Conservation (phyloP, 2,113 vertebrate species). For the Oncorhynchus masou region DNA sequence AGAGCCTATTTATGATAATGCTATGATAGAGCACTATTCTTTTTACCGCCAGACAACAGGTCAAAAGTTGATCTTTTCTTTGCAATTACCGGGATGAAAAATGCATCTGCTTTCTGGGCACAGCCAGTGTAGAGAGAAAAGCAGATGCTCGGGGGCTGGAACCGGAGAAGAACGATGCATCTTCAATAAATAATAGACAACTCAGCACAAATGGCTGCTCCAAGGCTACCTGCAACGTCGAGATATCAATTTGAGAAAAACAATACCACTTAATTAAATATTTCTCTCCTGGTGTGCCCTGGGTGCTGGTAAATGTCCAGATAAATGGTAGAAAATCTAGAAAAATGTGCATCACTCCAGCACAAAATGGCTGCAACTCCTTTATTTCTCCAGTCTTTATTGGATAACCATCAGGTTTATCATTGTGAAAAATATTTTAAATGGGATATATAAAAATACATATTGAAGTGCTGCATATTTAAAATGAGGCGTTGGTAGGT, state of each 20-base stretch:
- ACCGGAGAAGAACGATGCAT: not conserved
- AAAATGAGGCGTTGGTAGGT: not conserved
- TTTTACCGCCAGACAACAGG: not conserved
- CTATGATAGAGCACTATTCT: not conserved
- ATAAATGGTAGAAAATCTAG: slow-evolving; percentile 4
- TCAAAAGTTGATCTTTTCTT: not conserved
- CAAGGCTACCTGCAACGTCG: slow-evolving; percentile 6
- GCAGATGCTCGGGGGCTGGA: not conserved
- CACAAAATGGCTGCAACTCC: not conserved
- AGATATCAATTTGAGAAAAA: slow-evolving; percentile 11
- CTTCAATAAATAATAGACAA: slow-evolving; percentile 19
- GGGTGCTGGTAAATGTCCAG: slow-evolving; percentile 4
- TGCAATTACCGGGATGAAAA: not conserved
- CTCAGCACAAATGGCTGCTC: not conserved
- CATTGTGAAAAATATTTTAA: no score
- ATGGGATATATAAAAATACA: no score
- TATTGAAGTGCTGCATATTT: not conserved
- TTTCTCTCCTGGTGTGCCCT: not conserved
- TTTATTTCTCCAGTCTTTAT: not conserved
- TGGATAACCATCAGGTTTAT: not conserved
- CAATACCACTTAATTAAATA: slow-evolving; percentile 25
- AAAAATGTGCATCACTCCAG: not conserved
- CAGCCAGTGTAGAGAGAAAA: not conserved
- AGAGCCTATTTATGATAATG: slow-evolving; percentile 17
- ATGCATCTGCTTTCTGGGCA: not conserved